Base-by-base conservation (phyloP, 2,888 invertebrate genomes). In the Leucoma salicis region DNA sequence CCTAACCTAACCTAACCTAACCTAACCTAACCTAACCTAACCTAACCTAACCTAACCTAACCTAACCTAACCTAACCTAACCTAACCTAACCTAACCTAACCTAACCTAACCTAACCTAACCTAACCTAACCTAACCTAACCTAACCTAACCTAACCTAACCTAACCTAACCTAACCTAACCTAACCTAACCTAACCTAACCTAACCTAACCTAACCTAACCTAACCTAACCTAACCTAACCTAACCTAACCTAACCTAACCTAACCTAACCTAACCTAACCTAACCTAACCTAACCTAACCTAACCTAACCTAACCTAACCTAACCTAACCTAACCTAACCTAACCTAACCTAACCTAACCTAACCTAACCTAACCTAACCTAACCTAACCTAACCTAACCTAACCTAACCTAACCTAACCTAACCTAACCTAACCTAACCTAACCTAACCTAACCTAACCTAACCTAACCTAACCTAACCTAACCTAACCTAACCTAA, bases 111-210 rank as follows among this genome's bases (percentile, higher is more conserved):
- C 41, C 41, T 41, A 41, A 32, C 32, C 32, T 41, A 41, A 41
- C 41, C 41, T 41, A 41, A 41, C 18, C 28, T 29, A 40, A 40
- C 28, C 28, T 21, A 27, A 35, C 28, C 16, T 34, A 40, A 32
- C 34, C 41, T 41, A 41, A 41, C 41, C 41, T 41, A 41, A 41
- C 41, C 41, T 41, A 41, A 41, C 41, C 41, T 41, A 40, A 40
- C 33, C 28, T 34, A 34, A 40, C 28, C 33, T 28, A 33, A 40
- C 33, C 33, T 34, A 40, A 33, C 33, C 28, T 34, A 34, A 40
- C 34, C 33, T 28, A 40, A 40, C 28, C 33, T 15, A 38, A 31
- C 31, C 24, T 24, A 31, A 32, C 31, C 16, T 33, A 27, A 27
- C 14, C 18, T 27, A 40, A 16, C 28, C 29, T 34, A 33, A 33